Evolutionary conservation across 2,113 vertebrate genomes (phyloP), one percentile per base, ranked within the genome.

Genomic region (Strix uralensis): DNA sequence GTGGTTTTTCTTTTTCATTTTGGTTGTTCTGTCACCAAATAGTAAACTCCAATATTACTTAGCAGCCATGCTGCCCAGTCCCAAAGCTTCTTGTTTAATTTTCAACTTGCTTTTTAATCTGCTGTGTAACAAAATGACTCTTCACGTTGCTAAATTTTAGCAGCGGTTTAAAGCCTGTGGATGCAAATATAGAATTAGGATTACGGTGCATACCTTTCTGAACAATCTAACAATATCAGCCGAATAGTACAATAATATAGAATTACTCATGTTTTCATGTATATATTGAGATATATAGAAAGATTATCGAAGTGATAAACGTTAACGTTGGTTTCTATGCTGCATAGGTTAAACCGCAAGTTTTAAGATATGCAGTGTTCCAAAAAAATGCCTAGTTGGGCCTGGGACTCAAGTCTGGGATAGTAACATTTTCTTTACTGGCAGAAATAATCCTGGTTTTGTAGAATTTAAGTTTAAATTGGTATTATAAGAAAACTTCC

Each of bases 341-440:
- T 47, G 15, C 32, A 18, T 63, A 34, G 38, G 5, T 59, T 54
- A 36, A 88, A 73, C 17, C 46, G 5, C 49, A 23, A 12, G 14
- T 32, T 58, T 83, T 30, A 58, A 52, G n/a, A 23, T 26, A 42
- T 0, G 0, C 4, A 66, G 2, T 6, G 19, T 57, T 54, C 59
- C 21, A 88, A 44, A 79, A 59, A 36, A 27, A 61, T 11, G 21
- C 10, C 9, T 66, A 12, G 10, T 13, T 80, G 52, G 17, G 19
- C 15, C 27, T n/a, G 15, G 26, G 51, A 32, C 30, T 63, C 10
- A 5, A 32, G 4, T 0, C 2, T 73, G 44, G 52, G 30, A 16
- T 65, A 63, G 38, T 46, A 36, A 55, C 6, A 3, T 47, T 58
- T 77, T 44, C 21, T 81, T 52, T 82, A 34, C 29, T 59, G 29